A percentile compares a stretch with the other conserved stretches of the same genome.
These are phyloP conservation scores for Radopholus similis DNA, from an alignment of 1,140 invertebrate species.

Conservation along the genomic window DNA sequence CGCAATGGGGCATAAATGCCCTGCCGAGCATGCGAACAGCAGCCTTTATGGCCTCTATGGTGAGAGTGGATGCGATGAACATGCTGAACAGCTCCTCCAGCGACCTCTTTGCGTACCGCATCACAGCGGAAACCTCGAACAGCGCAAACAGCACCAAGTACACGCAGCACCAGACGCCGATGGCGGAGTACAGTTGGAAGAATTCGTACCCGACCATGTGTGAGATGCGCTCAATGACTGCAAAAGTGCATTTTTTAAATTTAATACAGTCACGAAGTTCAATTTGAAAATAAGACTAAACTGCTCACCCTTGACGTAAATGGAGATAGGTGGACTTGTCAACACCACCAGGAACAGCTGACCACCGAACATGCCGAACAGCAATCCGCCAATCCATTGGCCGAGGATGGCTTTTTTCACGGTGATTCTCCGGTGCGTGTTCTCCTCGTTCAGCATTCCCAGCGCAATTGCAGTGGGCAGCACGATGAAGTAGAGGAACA, in stretches of 20 bases:
- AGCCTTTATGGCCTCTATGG: constrained; percentile 61
- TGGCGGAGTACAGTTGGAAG: constrained; percentile 61
- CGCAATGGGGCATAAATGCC: constrained; percentile 13
- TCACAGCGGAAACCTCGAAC: constrained; percentile 61
- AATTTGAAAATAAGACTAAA: not conserved
- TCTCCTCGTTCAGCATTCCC: constrained; percentile 62
- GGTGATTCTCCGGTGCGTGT: constrained; percentile 62
- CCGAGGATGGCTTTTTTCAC: constrained; percentile 62
- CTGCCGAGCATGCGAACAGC: not conserved
- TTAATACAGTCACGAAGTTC: no score
- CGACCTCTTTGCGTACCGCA: constrained; percentile 63
- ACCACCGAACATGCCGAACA: constrained; percentile 63
- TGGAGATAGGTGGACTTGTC: constrained; percentile 62
- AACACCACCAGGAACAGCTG: constrained; percentile 63
- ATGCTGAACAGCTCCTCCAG: constrained; percentile 63
- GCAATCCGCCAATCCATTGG: constrained; percentile 61
- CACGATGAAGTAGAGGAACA: constrained; percentile 64
- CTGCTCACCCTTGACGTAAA: constrained; percentile 60
- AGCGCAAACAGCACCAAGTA: constrained; percentile 61
- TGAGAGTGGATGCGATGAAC: constrained; percentile 62
- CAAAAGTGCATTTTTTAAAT: no score
- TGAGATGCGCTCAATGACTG: constrained; percentile 62
- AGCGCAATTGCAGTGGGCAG: constrained; percentile 62
- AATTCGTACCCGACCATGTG: constrained; percentile 61
- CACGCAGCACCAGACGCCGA: constrained; percentile 62